A percentile compares a stretch with the other conserved stretches of the same genome.
phyloP scores from a whole-genome alignment of 2,888 invertebrate species.

The Sicus ferrugineus region DNA sequence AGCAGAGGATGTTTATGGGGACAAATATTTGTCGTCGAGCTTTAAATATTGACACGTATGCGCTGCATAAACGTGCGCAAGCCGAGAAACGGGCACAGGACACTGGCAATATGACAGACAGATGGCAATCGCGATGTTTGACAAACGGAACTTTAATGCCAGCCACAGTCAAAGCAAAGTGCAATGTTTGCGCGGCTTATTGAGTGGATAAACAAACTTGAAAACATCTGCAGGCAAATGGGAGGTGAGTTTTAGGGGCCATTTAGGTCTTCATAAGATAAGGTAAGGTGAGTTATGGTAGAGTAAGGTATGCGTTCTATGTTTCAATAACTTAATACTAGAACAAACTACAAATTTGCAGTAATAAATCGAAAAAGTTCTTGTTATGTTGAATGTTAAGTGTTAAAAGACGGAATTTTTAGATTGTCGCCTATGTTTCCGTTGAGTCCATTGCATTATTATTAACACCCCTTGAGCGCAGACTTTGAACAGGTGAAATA shows the following conservation, averaged over 20 bases:
- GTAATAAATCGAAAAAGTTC: too few relatives aligned
- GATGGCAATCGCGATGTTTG: neutral
- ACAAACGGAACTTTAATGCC: conserved; percentile 12
- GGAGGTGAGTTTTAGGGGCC: too few relatives aligned
- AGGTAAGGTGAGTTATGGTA: too few relatives aligned
- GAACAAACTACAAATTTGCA: too few relatives aligned
- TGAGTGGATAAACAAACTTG: conserved; percentile 13
- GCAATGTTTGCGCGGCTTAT: conserved; percentile 14
- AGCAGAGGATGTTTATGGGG: neutral
- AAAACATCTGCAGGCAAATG: neutral
- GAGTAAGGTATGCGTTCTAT: too few relatives aligned
- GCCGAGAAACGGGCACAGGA: neutral
- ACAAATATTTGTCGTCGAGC: conserved; percentile 20
- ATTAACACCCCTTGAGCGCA: conserved; percentile 43
- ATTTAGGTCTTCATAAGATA: too few relatives aligned
- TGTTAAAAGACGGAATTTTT: too few relatives aligned
- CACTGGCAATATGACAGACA: neutral
- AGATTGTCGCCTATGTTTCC: neutral
- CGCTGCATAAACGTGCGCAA: neutral
- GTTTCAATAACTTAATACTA: too few relatives aligned
- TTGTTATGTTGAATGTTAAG: too few relatives aligned
- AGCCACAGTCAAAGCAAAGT: neutral
- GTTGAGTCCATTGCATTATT: neutral
- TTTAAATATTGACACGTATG: conserved; percentile 19
- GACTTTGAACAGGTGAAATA: conserved; percentile 57